Base-by-base conservation (phyloP, 1,140 invertebrate genomes). In the Drosophila sulfurigaster region DNA sequence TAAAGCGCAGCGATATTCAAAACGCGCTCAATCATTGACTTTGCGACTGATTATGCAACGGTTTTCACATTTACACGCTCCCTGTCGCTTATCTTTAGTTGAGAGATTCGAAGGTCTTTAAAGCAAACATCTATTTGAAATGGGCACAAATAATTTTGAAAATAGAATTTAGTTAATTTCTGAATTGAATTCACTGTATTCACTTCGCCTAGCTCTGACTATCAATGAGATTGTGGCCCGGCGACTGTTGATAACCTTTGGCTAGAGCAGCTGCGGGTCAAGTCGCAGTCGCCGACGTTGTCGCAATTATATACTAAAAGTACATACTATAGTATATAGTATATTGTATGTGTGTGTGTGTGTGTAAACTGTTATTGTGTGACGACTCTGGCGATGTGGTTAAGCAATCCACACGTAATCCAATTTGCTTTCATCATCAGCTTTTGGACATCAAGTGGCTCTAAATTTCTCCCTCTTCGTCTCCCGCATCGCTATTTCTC, bases 381-480 rank as follows among this genome's bases (percentile, higher is more conserved):
- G 20, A 25, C 20, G 20, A 13, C 49, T 52, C 62, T 57, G 52
- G 45, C 64, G 56, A 52, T 60, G 63, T 41, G 63, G 38, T 71
- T 82, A 69, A 69, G 70, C 81, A 78, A 85, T 85, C 81, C 73
- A 77, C 81, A 82, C 81, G 81, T 83, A 85, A 85, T 85, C 78
- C 81, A 85, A 85, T 85, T 75, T 75, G 68, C 60, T 65, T 75
- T 71, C 49, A 74, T 74, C 57, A 35, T 41, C 71, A 54, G 30
- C 57, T 68, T 46, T 56, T 57, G 54, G 15, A 62, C 71, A 60
- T 25, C 45, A 35, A 28, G 35, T 56, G 52, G 28, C 51, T 15
- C 13, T 15, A 30, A 13, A 15, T 30, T 13, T 41, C 45, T 38
- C 13, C 25, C n/a, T 32, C 46, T n/a, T 15, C 51, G 5, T 78